Base-by-base conservation (phyloP, 2,113 vertebrate species). In the Lamprologus sp. region DNA sequence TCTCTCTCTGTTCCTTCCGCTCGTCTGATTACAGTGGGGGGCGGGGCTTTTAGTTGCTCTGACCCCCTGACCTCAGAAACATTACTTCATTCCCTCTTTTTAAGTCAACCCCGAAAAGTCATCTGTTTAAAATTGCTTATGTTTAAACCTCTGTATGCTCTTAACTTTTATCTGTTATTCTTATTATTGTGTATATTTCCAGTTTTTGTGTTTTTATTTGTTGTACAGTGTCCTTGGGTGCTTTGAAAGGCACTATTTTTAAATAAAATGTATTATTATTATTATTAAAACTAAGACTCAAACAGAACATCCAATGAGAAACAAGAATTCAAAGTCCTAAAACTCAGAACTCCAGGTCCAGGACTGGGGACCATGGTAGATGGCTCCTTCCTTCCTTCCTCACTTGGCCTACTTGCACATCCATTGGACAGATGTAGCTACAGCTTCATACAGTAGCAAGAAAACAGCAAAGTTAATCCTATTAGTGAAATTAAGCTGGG, bases 61-160 rank as follows among this genome's bases (percentile, higher is more conserved):
- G 21, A 23, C 21, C 54, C 54, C 23, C 55, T 56, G 23, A 56
- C 23, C 23, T 56, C 23, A 28, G 55, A 9, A 28, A 58, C 1
- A 28, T 28, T 15, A 15, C 3, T 28, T 58, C 7, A 28, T 58
- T 28, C 23, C 13, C 23, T 28, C 3, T 58, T 5, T 58, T 58
- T 9, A 58, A 15, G 55, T 58, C 55, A 0, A 28, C 55, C 23
- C 55, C 0, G 0, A 15, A 15, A 58, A 58, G 7, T 28, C 23
- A 58, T 0, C 7, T 9, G 23, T 58, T 58, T 58, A 28, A 58
- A 58, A 58, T 58, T 58, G 55, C 26, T 58, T 58, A 28, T 58
- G 1, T 58, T 58, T 58, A 58, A 58, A 28, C 55, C 23, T 9
- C 3, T 58, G 7, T 0, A 1, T 58, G 3, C 21, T 26, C 23